These are phyloP conservation scores for Notiomystis cincta DNA, from an alignment of 2,113 vertebrate species.

Conservation along the genomic window DNA sequence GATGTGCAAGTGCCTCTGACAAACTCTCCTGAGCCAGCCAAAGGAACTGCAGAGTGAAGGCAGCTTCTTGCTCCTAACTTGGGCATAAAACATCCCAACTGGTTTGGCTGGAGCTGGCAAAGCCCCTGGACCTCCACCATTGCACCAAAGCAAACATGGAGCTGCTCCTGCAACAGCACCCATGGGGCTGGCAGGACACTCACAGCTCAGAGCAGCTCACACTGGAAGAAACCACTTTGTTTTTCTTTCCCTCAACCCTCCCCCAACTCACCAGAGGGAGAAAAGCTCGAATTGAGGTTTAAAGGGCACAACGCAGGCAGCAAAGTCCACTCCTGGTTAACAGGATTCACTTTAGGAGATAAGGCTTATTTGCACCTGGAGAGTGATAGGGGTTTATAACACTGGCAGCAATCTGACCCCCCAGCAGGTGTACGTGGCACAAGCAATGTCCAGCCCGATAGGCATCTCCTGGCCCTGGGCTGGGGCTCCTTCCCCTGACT, in stretches of 20 bases:
- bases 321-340: constrained; percentile 26
- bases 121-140: not conserved
- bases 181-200: not conserved
- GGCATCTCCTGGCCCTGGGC: not conserved
- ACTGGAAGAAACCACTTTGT: not conserved
- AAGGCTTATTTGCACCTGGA: not conserved
- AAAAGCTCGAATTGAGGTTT: not conserved
- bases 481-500: not conserved
- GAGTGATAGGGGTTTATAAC: not conserved
- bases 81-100: not conserved
- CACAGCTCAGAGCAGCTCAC: not conserved
- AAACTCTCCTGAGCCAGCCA: not conserved
- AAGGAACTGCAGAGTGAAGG: not conserved
- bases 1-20: not conserved
- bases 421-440: not conserved
- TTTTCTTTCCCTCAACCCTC: not conserved
- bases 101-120: not conserved
- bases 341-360: constrained; percentile 14
- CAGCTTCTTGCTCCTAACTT: not conserved
- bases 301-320: not conserved
- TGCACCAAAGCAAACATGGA: not conserved
- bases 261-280: not conserved
- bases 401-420: not conserved
- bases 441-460: not conserved
- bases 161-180: not conserved